phyloP scores from a whole-genome alignment of 35 echinoderm and acorn worm species.

The Diadema setosum region DNA sequence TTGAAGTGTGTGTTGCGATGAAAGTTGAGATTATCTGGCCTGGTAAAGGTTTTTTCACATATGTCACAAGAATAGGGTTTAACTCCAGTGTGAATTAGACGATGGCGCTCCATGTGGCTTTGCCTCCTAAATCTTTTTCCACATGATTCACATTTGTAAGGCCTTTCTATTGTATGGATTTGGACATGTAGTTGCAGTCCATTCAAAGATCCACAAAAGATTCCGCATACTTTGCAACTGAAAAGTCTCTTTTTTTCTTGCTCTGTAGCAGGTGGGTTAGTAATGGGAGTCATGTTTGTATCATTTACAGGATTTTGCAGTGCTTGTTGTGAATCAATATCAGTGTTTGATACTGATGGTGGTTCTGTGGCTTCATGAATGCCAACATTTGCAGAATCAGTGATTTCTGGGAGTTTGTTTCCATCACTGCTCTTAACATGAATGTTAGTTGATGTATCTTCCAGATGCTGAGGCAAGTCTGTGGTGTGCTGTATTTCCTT shows the following conservation, averaged over 20 bases:
- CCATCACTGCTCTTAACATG: no score
- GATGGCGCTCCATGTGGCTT: conserved; percentile 1
- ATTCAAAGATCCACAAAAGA: not conserved
- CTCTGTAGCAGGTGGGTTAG: not conserved
- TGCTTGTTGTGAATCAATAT: no score
- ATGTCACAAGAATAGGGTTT: conserved; percentile 7
- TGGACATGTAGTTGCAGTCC: not conserved
- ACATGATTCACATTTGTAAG: not conserved
- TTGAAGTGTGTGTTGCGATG: conserved; percentile 13
- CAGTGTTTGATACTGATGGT: no score
- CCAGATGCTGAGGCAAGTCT: no score
- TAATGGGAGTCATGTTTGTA: no score
- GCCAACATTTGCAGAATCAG: no score
- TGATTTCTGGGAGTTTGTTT: no score
- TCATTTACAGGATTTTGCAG: no score
- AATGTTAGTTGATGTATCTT: no score
- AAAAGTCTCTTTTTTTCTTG: conserved; percentile 1
- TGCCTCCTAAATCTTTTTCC: not conserved
- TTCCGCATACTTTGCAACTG: conserved; percentile 27
- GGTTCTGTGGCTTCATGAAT: no score
- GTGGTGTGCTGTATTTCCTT: no score
- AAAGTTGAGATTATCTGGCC: not conserved
- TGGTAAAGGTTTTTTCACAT: not conserved
- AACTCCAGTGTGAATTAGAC: not conserved
- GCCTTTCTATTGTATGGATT: not conserved